Evolutionary conservation across 2,888 invertebrate species (phyloP).

Genomic region (Malthinus flaveolus): DNA sequence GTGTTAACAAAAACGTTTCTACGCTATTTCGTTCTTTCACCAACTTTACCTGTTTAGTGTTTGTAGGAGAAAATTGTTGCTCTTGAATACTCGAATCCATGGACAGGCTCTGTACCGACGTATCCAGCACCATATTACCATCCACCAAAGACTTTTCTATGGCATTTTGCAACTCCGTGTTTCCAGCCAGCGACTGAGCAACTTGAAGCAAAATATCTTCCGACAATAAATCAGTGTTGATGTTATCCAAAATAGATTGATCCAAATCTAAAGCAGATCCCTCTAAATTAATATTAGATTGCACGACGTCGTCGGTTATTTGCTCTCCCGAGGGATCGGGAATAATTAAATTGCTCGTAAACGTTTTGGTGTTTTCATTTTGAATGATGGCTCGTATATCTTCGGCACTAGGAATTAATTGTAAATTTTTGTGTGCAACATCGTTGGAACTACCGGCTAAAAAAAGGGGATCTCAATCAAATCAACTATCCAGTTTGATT

Average conservation of each 20-base stretch:
- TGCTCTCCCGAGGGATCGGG: slow-evolving; percentile 27
- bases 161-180: slow-evolving; percentile 69
- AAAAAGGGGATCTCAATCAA: neutral
- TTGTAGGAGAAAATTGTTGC: neutral
- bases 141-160: slow-evolving; percentile 64
- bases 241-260: slow-evolving; percentile 61
- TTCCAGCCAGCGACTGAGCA: slow-evolving; percentile 69
- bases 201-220: slow-evolving; percentile 74
- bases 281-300: slow-evolving; percentile 55
- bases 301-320: slow-evolving; percentile 33
- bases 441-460: slow-evolving; percentile 31
- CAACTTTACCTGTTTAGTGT: neutral
- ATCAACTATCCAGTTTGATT: no score
- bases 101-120: slow-evolving; percentile 35
- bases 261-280: slow-evolving; percentile 62
- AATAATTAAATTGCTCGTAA: slow-evolving; percentile 38
- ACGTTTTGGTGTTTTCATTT: slow-evolving; percentile 47
- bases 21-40: neutral
- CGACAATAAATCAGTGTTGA: slow-evolving; percentile 68
- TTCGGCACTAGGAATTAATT: slow-evolving; percentile 43
- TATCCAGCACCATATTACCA: slow-evolving; percentile 49
- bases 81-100: neutral
- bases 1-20: neutral
- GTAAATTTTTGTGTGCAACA: slow-evolving; percentile 13
- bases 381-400: slow-evolving; percentile 49